Conservation (phyloP, 2,113 vertebrate species). For the Aphyosemion australe region DNA sequence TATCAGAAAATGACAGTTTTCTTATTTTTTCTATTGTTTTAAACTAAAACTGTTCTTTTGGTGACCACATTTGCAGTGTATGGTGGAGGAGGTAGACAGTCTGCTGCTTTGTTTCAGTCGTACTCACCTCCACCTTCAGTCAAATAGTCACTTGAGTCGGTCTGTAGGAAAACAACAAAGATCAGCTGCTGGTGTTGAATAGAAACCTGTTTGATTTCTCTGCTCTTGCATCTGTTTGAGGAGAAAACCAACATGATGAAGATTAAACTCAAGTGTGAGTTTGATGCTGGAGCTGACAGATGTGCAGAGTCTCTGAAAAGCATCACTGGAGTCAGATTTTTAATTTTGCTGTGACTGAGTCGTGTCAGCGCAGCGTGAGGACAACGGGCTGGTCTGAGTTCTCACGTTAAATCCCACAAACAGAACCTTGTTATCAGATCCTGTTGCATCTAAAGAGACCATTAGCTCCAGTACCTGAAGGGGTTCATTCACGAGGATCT, state of each 20-base stretch:
- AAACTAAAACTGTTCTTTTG: conserved; percentile 57
- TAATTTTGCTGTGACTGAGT: not conserved
- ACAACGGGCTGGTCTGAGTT: not conserved
- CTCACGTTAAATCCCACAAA: not conserved
- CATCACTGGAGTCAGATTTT: conserved; percentile 26
- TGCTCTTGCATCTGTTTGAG: conserved; percentile 8
- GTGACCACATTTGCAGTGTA: conserved; percentile 28
- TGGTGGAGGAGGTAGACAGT: conserved; percentile 11
- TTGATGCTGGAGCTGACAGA: conserved; percentile 21
- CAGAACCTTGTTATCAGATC: conserved; percentile 8
- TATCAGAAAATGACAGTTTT: conserved; percentile 49
- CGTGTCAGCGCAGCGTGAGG: no score
- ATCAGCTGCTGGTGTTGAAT: not conserved
- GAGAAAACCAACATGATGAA: not conserved
- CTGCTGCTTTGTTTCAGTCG: conserved; percentile 29
- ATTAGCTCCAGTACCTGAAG: conserved; percentile 8
- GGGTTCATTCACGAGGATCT: conserved; percentile 2
- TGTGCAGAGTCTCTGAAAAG: not conserved
- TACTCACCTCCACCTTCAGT: not conserved
- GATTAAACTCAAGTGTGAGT: conserved; percentile 9
- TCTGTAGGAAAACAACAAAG: no score
- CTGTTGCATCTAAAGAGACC: not conserved
- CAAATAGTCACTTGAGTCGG: no score
- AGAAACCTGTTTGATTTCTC: not conserved
- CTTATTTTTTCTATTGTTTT: conserved; percentile 69